Evolutionary conservation across 2,797 vertebrate genomes (phyloP), one percentile per base, ranked within the genome.

Genomic region (Streptopelia turtur): DNA sequence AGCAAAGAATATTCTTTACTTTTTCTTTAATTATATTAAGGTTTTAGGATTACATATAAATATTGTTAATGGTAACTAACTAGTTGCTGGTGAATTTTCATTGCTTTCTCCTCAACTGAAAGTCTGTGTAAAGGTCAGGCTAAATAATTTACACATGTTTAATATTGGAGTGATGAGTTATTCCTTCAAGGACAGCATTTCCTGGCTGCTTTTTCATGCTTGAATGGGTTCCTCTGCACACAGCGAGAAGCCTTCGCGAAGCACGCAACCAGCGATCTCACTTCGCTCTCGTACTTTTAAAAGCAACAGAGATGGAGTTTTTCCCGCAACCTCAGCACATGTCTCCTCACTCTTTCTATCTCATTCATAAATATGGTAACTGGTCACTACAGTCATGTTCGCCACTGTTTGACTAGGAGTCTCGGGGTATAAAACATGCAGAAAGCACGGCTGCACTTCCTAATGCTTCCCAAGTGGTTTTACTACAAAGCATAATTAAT

Each of bases 91-190:
- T 76, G 57, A 39, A 70, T 90, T 93, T 87, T 89, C 85, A 52
- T 74, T 94, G 84, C 76, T 89, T 96, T 95, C 57, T 92, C 25
- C 69, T 93, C 71, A 81, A 10, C 74, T 50, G 56, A 91, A 69
- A 96, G 96, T 89, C 88, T 92, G 64, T 92, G 94, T 94, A 94
- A 97, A 96, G 90, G 93, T 76, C 39, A 60, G 65, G 31, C 60
- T 98, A 96, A 98, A 98, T 98, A 98, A 97, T 97, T 98, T 91
- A 98, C 64, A 78, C 37, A 3, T 94, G 92, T 96, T 98, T 97
- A 98, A 97, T 97, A 97, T 93, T 97, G 83, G 90, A 98, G 96
- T 84, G 93, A 83, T 12, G 39, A 97, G 95, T 90, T 97, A 95
- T 93, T 97, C 97, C 97, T 97, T 82, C 52, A 97, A 97, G 97